These are phyloP conservation scores for Diglossa cyanea DNA, from an alignment of 2,797 vertebrate species.

Conservation along the genomic window DNA sequence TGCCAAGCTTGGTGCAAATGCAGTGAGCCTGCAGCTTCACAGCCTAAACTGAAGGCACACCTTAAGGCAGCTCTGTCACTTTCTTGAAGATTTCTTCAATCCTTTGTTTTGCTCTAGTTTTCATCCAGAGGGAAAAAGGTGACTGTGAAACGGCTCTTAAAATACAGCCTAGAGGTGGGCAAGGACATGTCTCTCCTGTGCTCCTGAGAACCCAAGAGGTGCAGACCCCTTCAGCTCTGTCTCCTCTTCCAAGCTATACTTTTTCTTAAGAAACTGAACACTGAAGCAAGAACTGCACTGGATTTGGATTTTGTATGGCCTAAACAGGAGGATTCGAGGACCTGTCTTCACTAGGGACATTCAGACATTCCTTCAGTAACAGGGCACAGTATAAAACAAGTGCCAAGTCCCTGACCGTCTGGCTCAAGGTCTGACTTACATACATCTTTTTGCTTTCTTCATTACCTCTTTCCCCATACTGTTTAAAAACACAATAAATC, in stretches of 20 bases:
- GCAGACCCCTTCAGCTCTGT: neutral
- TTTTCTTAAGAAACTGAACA: neutral
- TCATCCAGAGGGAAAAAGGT: neutral
- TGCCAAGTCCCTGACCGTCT: neutral
- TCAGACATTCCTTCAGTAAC: fast-evolving
- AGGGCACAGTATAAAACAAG: neutral
- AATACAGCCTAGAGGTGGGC: neutral
- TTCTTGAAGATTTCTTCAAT: neutral
- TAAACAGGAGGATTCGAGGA: neutral
- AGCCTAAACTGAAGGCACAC: neutral
- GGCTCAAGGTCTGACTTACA: neutral
- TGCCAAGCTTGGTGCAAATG: neutral
- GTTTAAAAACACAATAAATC: neutral
- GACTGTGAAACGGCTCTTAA: neutral
- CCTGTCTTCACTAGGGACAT: neutral
- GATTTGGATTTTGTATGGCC: neutral
- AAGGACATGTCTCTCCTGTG: neutral
- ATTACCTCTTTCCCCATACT: neutral
- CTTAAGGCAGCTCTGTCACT: neutral
- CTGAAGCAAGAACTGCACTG: neutral
- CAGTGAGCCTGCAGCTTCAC: neutral
- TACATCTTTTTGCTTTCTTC: neutral
- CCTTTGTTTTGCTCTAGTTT: neutral
- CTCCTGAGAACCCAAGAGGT: neutral
- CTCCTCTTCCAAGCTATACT: neutral